Percentiles rank a stretch among this genome's conserved stretches.
phyloP scores from a whole-genome alignment of 2,113 vertebrate genomes.

The Lagenorhynchus albirostris region DNA sequence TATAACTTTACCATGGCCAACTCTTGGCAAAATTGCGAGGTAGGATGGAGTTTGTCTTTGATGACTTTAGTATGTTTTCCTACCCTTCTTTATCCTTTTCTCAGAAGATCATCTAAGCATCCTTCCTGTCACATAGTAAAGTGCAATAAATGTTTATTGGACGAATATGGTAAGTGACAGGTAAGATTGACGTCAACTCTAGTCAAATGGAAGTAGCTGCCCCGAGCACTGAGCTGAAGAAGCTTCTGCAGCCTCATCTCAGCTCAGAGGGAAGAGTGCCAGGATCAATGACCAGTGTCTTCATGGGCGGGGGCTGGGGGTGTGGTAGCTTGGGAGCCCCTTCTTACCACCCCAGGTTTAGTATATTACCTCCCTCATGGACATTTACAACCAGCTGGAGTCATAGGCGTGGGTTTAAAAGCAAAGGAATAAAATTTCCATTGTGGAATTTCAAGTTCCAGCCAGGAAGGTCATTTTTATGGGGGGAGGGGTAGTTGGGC shows the following conservation, averaged over 20 bases:
- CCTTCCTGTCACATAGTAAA: background rate
- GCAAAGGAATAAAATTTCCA: background rate
- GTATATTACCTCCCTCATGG: background rate
- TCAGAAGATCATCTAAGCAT: background rate
- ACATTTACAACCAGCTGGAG: background rate
- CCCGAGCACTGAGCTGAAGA: background rate
- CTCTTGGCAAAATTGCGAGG: background rate
- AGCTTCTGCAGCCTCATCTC: background rate
- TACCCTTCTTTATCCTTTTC: background rate
- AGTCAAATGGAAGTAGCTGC: background rate
- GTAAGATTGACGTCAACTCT: background rate
- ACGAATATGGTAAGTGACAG: background rate
- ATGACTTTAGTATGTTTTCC: background rate
- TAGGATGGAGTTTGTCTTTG: background rate
- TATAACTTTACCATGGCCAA: background rate
- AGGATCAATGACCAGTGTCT: background rate
- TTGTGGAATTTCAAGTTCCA: background rate
- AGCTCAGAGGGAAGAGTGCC: background rate
- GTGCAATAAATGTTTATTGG: background rate
- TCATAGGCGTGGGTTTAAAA: background rate
- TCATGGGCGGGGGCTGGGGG: background rate
- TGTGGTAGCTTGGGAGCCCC: fast-evolving
- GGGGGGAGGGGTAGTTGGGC: background rate
- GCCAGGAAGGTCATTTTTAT: background rate
- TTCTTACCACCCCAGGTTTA: background rate